Base-by-base conservation (phyloP, 2,113 vertebrate genomes). In the Gasterosteus nipponicus region DNA sequence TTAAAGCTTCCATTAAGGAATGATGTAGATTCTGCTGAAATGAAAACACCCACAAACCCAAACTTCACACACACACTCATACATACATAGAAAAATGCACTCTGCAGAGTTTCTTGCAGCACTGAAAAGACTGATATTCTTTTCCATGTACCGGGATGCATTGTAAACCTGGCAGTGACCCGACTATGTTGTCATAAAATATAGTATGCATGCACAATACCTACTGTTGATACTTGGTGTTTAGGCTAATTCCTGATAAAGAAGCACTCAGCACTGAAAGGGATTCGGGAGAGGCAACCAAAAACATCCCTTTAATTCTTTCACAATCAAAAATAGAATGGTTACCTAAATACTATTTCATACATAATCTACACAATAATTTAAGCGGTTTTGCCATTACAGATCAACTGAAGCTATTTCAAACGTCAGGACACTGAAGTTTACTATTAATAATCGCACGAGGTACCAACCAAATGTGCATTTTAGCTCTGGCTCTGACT, bases 31-130 rank as follows among this genome's bases (percentile, higher is more conserved):
- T 64, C 38, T 71, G 62, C 2, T 2, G 5, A 78, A 69, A 85
- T 85, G 75, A 70, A 79, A 77, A 80, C 77, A 81, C 83, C 71
- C 77, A 83, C 83, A 51, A 53, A 56, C 73, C 60, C 3, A 38
- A 38, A 38, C 35, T 38, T 6, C 22, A 41, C 38, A 16, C n/a
- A 62, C 49, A 51, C 49, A 22, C 41, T 39, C 26, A 44, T 38
- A 39, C 47, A 66, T 7, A 51, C 15, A n/a, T 5, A 53, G 4
- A 3, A 62, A 31, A 82, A 31, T 7, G 22, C 42, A 60, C 22
- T 8, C n/a, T 59, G 38, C 9, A 60, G 29, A 67, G 15, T 47
- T n/a, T 58, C 22, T 33, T 67, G 39, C n/a, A 74, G 51, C 41
- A 33, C 73, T 56, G 39, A 38, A 68, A 22, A 73, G 41, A 54